Conservation (phyloP, 2,888 invertebrate genomes). For the Campaea margaritaria region DNA sequence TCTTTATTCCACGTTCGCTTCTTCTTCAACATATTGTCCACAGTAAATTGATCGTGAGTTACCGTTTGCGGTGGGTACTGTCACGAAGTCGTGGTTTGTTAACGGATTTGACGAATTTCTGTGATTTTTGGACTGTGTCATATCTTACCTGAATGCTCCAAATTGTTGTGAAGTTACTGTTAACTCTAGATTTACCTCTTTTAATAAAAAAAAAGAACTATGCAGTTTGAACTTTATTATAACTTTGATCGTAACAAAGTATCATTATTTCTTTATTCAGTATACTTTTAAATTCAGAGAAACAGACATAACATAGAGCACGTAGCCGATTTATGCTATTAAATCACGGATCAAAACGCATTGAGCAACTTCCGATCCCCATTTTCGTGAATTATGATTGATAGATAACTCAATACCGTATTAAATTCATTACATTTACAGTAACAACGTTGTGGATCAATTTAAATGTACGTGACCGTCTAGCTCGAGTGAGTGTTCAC, state of each 20-base stretch:
- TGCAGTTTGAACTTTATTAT: not conserved
- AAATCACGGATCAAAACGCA: not conserved
- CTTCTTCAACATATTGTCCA: conserved; percentile 9
- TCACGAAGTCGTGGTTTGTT: conserved; percentile 42
- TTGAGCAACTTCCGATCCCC: conserved; percentile 17
- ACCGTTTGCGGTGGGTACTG: conserved; percentile 34
- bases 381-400: conserved; percentile 21
- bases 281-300: too few relatives aligned
- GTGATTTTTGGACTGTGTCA: conserved; percentile 33
- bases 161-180: conserved; percentile 25
- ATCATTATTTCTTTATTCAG: too few relatives aligned
- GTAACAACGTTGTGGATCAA: conserved; percentile 49
- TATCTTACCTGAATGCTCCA: conserved; percentile 16
- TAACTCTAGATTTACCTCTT: conserved; percentile 9
- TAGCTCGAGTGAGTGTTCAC: conserved; percentile 42
- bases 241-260: too few relatives aligned
- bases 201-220: not conserved
- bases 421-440: conserved; percentile 45
- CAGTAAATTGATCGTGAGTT: conserved; percentile 36
- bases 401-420: conserved; percentile 34
- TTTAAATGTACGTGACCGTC: conserved; percentile 51
- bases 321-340: conserved; percentile 4
- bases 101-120: conserved; percentile 30
- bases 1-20: not conserved
- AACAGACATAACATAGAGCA: not conserved